phyloP scores from a whole-genome alignment of 2,797 vertebrate genomes.

The Catharus ustulatus region DNA sequence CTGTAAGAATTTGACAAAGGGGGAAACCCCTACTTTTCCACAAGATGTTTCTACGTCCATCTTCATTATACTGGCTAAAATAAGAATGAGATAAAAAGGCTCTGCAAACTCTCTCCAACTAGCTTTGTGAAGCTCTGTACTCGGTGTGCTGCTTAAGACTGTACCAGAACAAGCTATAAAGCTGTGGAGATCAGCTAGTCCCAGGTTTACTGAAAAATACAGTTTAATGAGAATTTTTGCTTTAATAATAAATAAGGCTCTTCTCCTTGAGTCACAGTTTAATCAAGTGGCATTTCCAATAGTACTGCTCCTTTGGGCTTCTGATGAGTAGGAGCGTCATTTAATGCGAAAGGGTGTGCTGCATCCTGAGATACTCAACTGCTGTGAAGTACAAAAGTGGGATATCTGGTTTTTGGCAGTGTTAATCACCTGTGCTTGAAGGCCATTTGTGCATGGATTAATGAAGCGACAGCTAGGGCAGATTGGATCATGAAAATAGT shows the following conservation, averaged over 20 bases:
- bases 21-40: neutral
- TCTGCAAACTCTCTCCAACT: neutral
- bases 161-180: neutral
- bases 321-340: constrained; percentile 11
- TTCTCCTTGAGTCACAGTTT: constrained; percentile 24
- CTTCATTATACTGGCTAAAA: neutral
- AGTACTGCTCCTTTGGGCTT: neutral
- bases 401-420: neutral
- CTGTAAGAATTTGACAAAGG: neutral
- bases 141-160: neutral
- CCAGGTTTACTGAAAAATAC: constrained; percentile 24
- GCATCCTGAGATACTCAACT: neutral
- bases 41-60: neutral
- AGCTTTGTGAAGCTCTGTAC: neutral
- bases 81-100: neutral
- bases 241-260: constrained; percentile 49
- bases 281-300: constrained; percentile 41
- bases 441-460: neutral
- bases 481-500: neutral
- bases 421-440: constrained; percentile 26
- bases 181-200: neutral
- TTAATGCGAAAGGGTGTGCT: neutral
- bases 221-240: constrained; percentile 48
- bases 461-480: neutral
- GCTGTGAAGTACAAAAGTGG: neutral